phyloP scores from a whole-genome alignment of 2,113 vertebrate species.

The Columba janthina region DNA sequence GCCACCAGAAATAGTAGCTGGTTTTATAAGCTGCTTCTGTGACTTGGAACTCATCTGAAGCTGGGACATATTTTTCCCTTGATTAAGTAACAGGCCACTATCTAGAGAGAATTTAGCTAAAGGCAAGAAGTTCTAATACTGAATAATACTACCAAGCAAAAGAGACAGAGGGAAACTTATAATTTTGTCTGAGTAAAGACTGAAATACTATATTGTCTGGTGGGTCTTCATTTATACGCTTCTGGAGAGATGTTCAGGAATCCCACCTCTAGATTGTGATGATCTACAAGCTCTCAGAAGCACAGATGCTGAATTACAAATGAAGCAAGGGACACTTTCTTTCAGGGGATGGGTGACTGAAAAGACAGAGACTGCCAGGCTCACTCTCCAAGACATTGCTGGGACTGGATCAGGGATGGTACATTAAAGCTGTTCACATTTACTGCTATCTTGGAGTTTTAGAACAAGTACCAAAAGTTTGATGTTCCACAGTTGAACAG shows the following conservation, averaged over 20 bases:
- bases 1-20: not conserved
- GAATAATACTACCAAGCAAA: not conserved
- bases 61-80: not conserved
- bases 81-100: not conserved
- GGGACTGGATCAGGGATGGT: not conserved
- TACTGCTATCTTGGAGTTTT: not conserved
- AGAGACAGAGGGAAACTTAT: not conserved
- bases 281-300: not conserved
- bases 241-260: not conserved
- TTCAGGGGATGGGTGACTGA: not conserved
- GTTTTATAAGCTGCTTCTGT: conserved; percentile 4
- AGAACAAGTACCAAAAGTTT: not conserved
- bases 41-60: not conserved
- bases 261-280: not conserved
- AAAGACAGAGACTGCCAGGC: not conserved
- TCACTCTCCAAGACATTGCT: not conserved
- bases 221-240: not conserved
- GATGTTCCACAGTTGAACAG: not conserved
- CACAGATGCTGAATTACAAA: not conserved
- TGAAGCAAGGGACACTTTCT: not conserved
- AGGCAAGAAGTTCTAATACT: not conserved
- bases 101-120: not conserved
- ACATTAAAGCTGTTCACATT: not conserved
- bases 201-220: not conserved
- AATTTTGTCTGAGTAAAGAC: not conserved